phyloP scores from a whole-genome alignment of 1,140 invertebrate genomes.

The Hypsibius dujardini region DNA sequence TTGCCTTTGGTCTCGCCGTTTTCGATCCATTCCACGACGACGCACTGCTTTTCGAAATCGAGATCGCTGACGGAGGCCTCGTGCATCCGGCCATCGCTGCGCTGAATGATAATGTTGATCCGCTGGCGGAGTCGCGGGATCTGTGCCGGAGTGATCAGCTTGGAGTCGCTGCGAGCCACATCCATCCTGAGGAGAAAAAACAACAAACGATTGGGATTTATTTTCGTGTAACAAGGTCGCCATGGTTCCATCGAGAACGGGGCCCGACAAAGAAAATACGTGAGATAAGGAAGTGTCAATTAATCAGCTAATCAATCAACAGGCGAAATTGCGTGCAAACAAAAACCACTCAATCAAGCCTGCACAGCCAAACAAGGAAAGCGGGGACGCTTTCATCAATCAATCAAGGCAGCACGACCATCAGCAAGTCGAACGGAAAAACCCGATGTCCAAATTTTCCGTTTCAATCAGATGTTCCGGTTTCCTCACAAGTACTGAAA shows the following conservation, averaged over 20 bases:
- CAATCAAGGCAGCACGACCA: too few relatives aligned
- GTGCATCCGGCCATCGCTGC: slow-evolving; percentile 58
- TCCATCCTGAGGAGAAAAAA: neutral
- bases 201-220: too few relatives aligned
- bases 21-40: slow-evolving; percentile 98
- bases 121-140: neutral
- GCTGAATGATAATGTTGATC: slow-evolving; percentile 10
- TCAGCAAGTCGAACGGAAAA: too few relatives aligned
- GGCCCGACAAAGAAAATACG: neutral
- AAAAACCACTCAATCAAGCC: too few relatives aligned
- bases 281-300: neutral
- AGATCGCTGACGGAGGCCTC: slow-evolving; percentile 81
- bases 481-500: too few relatives aligned
- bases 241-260: neutral
- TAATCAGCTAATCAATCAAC: neutral
- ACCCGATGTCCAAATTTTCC: too few relatives aligned
- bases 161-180: neutral
- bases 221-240: neutral
- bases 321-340: neutral
- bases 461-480: too few relatives aligned
- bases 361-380: too few relatives aligned
- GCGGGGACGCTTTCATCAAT: too few relatives aligned
- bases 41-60: slow-evolving; percentile 61
- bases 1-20: slow-evolving; percentile 93
- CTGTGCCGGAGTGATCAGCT: neutral